Base-by-base conservation (phyloP, 2,113 vertebrate genomes). In the Engystomops pustulosus region DNA sequence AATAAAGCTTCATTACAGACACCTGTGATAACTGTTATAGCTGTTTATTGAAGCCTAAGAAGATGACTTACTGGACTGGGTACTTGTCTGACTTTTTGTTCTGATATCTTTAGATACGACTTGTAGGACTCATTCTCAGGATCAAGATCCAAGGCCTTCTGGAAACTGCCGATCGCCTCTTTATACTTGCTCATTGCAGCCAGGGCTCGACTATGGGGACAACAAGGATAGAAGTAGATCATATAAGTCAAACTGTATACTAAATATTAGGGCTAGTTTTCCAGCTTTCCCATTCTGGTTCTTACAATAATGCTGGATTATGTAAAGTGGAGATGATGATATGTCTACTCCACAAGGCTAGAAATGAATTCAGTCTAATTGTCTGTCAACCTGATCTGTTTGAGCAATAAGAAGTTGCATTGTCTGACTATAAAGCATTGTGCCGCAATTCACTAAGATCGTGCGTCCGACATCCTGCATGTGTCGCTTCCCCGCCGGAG, bases 81-180 rank as follows among this genome's bases (percentile, higher is more conserved):
- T 6, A 93, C 89, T 38, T 99, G 97, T 92, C 94, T 96, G 80
- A 96, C 94, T 89, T 98, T 99, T 91, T 98, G 96, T 91, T 99
- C 98, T 53, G 96, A 96, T 45, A 98, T 95, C 94, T 98, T 99
- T 90, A 99, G 88, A 90, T 99, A 99, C 87, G 96, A 97, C 79
- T 98, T 99, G 87, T 98, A 98, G 17, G 97, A 98, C 83, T 99
- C 96, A 36, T 99, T 99, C 86, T 98, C 97, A 12, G 97, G 97
- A 87, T 99, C 97, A 85, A 99, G 92, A 85, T 96, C 96, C 89
- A 99, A 87, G 44, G 97, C 97, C 92, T 99, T 99, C 88, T 97
- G 96, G 67, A 98, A 99, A 93, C 94, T 98, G 65, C 93, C 93
- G 87, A 98, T 95, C 18, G 98, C 98, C 90, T 98, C 97, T 87